These are phyloP conservation scores for Littorina saxatilis DNA, from an alignment of 1,140 invertebrate genomes.

Conservation along the genomic window DNA sequence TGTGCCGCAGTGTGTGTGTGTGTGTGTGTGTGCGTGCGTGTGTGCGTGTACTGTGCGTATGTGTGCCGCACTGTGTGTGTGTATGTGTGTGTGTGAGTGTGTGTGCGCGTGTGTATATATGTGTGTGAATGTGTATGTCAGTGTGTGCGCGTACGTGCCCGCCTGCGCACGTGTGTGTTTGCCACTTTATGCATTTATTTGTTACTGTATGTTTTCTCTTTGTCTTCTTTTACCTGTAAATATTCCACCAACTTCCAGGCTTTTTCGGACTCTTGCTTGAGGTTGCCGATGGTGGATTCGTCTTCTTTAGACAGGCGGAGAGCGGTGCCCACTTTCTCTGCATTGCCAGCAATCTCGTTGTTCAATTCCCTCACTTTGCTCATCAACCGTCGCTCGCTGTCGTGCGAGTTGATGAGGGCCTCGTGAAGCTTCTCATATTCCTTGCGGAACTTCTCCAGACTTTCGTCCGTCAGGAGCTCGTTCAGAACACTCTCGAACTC, in stretches of 20 bases:
- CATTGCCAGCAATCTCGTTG: background rate
- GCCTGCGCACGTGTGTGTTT: no score
- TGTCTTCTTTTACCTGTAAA: background rate
- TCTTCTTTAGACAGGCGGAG: constrained; percentile 15
- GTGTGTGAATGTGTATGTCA: no score
- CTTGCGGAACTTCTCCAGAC: background rate
- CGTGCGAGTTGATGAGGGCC: constrained; percentile 25
- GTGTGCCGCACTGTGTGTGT: no score
- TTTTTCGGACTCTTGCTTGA: constrained; percentile 4
- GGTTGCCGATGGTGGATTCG: constrained; percentile 1
- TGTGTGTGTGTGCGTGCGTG: no score
- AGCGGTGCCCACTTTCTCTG: constrained; percentile 25
- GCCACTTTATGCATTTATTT: no score
- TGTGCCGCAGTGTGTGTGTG: no score
- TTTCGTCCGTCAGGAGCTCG: constrained; percentile 20
- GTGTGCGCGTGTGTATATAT: no score
- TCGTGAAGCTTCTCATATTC: constrained; percentile 30
- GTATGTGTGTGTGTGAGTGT: no score
- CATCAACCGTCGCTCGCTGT: constrained; percentile 25
- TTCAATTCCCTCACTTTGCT: constrained; percentile 19
- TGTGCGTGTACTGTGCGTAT: no score
- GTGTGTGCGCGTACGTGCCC: no score
- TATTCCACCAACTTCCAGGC: constrained; percentile 27
- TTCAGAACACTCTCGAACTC: constrained; percentile 26
- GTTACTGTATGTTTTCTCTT: no score